Evolutionary conservation across 1,140 invertebrate genomes (phyloP).

Genomic region (Nasonia longicornis): DNA sequence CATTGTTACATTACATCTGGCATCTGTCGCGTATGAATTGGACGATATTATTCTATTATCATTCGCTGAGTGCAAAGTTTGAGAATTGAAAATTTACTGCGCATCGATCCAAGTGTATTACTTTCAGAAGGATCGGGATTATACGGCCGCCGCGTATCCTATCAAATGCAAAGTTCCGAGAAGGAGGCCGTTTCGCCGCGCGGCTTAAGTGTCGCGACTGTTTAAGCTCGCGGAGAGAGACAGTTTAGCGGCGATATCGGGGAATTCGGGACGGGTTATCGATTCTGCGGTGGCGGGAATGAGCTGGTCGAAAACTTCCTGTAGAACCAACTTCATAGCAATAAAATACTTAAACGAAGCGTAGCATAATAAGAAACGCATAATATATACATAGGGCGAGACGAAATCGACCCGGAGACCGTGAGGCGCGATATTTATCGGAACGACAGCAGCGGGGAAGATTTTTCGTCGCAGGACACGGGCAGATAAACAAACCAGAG

Average conservation of each 20-base stretch:
- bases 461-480: slow-evolving; percentile 1
- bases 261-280: not conserved
- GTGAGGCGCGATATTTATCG: not conserved
- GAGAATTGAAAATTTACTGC: slow-evolving; percentile 6
- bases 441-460: not conserved
- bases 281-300: not conserved
- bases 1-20: not conserved
- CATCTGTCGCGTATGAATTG: too few relatives aligned
- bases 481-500: slow-evolving; percentile 3
- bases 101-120: not conserved
- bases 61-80: slow-evolving; percentile 1
- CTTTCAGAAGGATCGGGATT: not conserved
- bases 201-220: not conserved
- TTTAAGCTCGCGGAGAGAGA: not conserved
- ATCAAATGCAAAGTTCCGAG: not conserved
- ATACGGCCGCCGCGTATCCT: not conserved
- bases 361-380: too few relatives aligned
- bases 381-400: not conserved
- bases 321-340: too few relatives aligned
- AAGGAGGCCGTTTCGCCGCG: not conserved
- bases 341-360: too few relatives aligned
- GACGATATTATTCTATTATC: too few relatives aligned
- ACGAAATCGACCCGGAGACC: not conserved
- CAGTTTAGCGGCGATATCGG: not conserved
- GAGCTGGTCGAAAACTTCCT: not conserved